Percentiles rank a stretch among this genome's conserved stretches.
These are phyloP conservation scores for Gila orcuttii DNA, from an alignment of 2,113 vertebrate species.

Conservation along the genomic window DNA sequence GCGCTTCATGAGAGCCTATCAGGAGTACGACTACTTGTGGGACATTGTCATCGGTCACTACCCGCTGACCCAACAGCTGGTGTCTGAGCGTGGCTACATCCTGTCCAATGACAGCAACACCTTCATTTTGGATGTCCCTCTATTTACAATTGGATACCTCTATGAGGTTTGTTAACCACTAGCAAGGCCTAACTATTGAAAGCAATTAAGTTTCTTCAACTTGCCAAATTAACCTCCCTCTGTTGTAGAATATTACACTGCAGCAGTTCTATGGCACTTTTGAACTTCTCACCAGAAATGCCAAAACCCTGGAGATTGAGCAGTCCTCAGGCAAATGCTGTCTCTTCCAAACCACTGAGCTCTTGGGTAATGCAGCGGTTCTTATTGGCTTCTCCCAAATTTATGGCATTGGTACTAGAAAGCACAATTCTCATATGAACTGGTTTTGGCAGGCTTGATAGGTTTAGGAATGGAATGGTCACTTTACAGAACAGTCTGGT, in stretches of 20 bases:
- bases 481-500: too few species aligned
- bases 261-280: conserved; percentile 62
- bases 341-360: conserved; percentile 53
- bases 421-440: not conserved
- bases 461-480: not conserved
- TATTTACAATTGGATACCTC: conserved; percentile 63
- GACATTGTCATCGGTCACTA: conserved; percentile 49
- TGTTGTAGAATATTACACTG: conserved; percentile 58
- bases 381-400: not conserved
- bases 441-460: not conserved
- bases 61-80: conserved; percentile 65
- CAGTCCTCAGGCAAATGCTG: conserved; percentile 58
- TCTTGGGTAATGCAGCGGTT: conserved; percentile 61
- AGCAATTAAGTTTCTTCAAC: not conserved
- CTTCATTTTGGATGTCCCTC: conserved; percentile 64
- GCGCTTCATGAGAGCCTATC: conserved; percentile 57
- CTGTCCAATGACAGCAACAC: conserved; percentile 61
- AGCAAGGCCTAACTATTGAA: not conserved
- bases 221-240: not conserved
- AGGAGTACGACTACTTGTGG: conserved; percentile 64
- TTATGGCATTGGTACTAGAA: not conserved
- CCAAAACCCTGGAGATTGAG: conserved; percentile 13
- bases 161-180: conserved; percentile 59
- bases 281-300: conserved; percentile 56
- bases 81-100: conserved; percentile 59